These are phyloP conservation scores for Hyles euphorbiae DNA, from an alignment of 1,140 invertebrate species.

Conservation along the genomic window DNA sequence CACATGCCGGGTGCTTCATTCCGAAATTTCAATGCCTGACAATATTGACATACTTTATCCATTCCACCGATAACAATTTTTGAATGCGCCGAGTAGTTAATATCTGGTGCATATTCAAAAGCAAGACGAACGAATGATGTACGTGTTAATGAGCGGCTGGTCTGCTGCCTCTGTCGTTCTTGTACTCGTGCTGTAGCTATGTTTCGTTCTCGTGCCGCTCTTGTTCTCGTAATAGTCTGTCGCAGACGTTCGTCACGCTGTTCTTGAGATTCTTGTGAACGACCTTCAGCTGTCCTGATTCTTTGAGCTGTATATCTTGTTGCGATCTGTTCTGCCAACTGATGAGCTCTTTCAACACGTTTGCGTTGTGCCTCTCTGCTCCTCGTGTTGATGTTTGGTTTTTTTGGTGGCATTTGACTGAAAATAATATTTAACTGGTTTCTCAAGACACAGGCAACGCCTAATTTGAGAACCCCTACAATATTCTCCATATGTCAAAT, in stretches of 20 bases:
- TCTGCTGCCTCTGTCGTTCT: slow-evolving; percentile 46
- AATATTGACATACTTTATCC: slow-evolving; percentile 44
- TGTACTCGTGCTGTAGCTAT: slow-evolving; percentile 33
- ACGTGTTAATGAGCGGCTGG: slow-evolving; percentile 46
- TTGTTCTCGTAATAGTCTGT: slow-evolving; percentile 36
- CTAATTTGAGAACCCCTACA: no score
- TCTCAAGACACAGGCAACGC: no score
- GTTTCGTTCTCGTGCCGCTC: slow-evolving; percentile 31
- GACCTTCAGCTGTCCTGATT: slow-evolving; percentile 31
- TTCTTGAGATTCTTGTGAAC: slow-evolving; percentile 36
- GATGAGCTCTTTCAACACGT: slow-evolving; percentile 35
- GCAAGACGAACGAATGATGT: slow-evolving; percentile 50
- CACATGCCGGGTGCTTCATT: slow-evolving; percentile 40
- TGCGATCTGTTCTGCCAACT: slow-evolving; percentile 31
- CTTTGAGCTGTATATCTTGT: slow-evolving; percentile 40
- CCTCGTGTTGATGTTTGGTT: slow-evolving; percentile 35
- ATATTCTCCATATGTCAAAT: no score
- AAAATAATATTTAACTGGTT: no score
- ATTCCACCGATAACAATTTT: slow-evolving; percentile 47
- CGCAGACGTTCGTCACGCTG: slow-evolving; percentile 37
- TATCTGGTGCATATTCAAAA: slow-evolving; percentile 51
- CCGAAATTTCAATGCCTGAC: slow-evolving; percentile 47
- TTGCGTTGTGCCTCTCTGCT: slow-evolving; percentile 37
- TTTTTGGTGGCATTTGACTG: slow-evolving; percentile 31
- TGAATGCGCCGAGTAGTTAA: slow-evolving; percentile 51